A percentile compares a stretch with the other conserved stretches of the same genome.
These are phyloP conservation scores for Cydia splendana DNA, from an alignment of 1,140 invertebrate species.

Conservation along the genomic window DNA sequence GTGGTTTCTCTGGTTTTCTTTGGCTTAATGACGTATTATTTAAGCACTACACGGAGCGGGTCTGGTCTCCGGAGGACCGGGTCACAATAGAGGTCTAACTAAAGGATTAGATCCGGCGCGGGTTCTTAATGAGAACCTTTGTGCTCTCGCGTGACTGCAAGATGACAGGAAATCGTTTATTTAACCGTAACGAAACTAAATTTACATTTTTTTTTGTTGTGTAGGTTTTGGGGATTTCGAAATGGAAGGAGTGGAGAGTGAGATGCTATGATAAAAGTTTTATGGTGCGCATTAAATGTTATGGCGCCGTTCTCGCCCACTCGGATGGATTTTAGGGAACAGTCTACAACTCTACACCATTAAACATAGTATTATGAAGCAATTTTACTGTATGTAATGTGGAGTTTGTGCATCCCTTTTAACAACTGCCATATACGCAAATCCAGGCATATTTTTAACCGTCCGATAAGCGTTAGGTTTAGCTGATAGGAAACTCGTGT, in stretches of 20 bases:
- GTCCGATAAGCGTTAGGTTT: too few relatives aligned
- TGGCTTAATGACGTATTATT: conserved; percentile 26
- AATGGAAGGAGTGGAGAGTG: conserved; percentile 16
- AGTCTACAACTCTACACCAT: background rate
- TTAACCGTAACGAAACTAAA: conserved; percentile 61
- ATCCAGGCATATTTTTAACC: too few relatives aligned
- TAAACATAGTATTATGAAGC: background rate
- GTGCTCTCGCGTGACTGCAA: conserved; percentile 46
- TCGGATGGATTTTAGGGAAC: conserved; percentile 1
- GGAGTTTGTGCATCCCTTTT: too few relatives aligned
- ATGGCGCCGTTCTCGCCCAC: conserved; percentile 1
- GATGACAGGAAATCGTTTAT: conserved; percentile 67
- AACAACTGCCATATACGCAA: too few relatives aligned
- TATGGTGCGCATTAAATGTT: conserved; percentile 11
- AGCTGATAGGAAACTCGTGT: too few relatives aligned
- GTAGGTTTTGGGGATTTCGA: conserved; percentile 5
- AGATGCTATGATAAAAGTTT: conserved; percentile 13
- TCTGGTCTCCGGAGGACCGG: background rate
- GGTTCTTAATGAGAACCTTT: conserved; percentile 70
- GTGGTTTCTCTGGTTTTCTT: conserved; percentile 29
- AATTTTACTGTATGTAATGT: background rate
- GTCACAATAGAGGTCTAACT: conserved; percentile 70
- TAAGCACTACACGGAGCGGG: background rate
- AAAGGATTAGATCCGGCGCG: conserved; percentile 72
- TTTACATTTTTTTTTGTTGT: conserved; percentile 56